phyloP scores from a whole-genome alignment of 2,888 invertebrate genomes.

The Spatulosminthurus flaviceps region DNA sequence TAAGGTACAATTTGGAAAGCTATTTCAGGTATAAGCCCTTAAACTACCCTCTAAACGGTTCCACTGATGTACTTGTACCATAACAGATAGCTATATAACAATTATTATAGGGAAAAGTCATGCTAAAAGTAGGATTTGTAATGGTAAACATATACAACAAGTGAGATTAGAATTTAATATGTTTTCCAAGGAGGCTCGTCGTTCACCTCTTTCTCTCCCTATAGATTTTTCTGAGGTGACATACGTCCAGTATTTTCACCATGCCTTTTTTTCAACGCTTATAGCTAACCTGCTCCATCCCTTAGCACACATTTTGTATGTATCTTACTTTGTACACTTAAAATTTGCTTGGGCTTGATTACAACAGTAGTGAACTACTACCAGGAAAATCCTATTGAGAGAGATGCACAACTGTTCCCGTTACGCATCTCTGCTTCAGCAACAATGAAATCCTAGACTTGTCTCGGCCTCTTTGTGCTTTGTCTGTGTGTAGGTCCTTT shows the following conservation, averaged over 20 bases:
- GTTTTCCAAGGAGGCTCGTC: conserved; percentile 18
- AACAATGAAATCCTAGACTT: conserved; percentile 34
- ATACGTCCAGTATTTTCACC: not conserved
- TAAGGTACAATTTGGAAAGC: not conserved
- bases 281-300: too few relatives aligned
- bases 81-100: not conserved
- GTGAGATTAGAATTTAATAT: conserved; percentile 9
- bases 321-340: not conserved
- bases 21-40: too few relatives aligned
- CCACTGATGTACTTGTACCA: not conserved
- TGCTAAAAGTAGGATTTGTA: conserved; percentile 13
- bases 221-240: not conserved
- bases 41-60: not conserved
- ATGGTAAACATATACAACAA: not conserved
- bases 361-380: not conserved
- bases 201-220: conserved; percentile 11
- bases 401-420: conserved; percentile 51
- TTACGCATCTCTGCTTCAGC: conserved; percentile 50
- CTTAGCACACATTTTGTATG: not conserved
- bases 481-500: conserved; percentile 28
- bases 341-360: not conserved
- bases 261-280: too few relatives aligned
- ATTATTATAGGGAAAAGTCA: conserved; percentile 8
- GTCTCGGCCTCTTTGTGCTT: conserved; percentile 25
- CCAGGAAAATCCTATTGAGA: conserved; percentile 12